Evolutionary conservation across 2,888 invertebrate genomes (phyloP), one percentile per base, ranked within the genome.

Genomic region (Cosmia trapezina): DNA sequence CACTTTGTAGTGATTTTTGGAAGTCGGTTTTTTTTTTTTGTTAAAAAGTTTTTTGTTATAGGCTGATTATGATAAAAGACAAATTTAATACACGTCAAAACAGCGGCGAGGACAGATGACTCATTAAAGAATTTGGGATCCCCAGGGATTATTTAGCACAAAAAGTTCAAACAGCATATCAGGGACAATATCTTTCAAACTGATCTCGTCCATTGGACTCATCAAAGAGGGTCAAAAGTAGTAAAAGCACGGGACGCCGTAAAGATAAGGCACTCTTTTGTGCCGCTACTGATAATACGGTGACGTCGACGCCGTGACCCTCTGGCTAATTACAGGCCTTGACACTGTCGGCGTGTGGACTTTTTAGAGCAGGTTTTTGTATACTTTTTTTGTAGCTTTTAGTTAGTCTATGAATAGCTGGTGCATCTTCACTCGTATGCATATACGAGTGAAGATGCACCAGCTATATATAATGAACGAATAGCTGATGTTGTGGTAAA

Each of bases 251-350:
- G 53, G 70, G 59, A 19, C 47, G n/a, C 59, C 56, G 60, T 80
- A 74, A 75, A 79, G 80, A 79, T 79, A 76, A 80, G 80, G 12
- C 14, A n/a, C 51, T 51, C 66, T 63, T 74, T 79, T 70, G 75
- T 75, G 67, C 17, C 33, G 1, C 14, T 4, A 8, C 70, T 62
- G 73, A 79, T 77, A 64, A 70, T 12, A 76, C 53, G 11, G 37
- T 28, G 56, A 12, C 14, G 28, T 28, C 41, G 72, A 19, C 37
- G 37, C 45, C 47, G 33, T 53, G 65, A 63, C 57, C 61, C 69
- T 53, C 37, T 7, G 37, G 41, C 41, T 79, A 73, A 79, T 78
- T 79, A 79, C 49, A 41, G 65, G 43, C 69, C 69, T 74, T 78
- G 74, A 62, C 60, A 53, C 37, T 62, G 43, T 1, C 19, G 51